Evolutionary conservation across 2,797 vertebrate genomes (phyloP), one percentile per base, ranked within the genome.

Genomic region (Phrynocephalus vlangalii): DNA sequence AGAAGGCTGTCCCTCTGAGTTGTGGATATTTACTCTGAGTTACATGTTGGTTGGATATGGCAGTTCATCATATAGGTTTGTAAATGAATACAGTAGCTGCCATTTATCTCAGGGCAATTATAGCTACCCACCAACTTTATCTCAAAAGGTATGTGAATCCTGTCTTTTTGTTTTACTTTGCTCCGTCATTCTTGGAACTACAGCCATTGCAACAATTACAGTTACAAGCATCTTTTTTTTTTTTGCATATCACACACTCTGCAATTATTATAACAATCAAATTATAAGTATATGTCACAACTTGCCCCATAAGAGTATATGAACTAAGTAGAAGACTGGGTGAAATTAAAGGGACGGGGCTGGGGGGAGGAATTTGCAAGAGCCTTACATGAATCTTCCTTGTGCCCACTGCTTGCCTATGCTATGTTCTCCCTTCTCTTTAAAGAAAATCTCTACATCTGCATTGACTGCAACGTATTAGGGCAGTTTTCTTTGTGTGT

Each of bases 31-130:
- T 16, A 70, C n/a, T 79, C 44, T 79, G 84, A 56, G 30, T 10
- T 67, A 66, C 44, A 44, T 60, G 24, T 26, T 78, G 82, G 5
- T 33, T 80, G 52, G 70, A 63, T 66, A 81, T 66, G 33, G 18
- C 78, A 75, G 48, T 80, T 80, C 71, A 79, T 83, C 22, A 33
- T 48, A 68, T 76, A 82, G 79, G 68, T 44, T 70, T 56, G 60
- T 77, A 70, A 76, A 88, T 68, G 71, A 70, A 44, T 56, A 44
- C 4, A 44, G 38, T 44, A 67, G 81, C 44, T 60, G 56, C 68
- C 78, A 38, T 56, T 80, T 85, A 66, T 56, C 67, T 63, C 56
- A 50, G n/a, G 15, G 44, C 38, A 75, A 67, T 75, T 88, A 33
- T 3, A 86, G 6, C 56, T 44, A 1, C 50, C 30, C 66, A 79